These are phyloP conservation scores for Propithecus coquereli DNA, from an alignment of 2,113 vertebrate genomes.

Conservation along the genomic window DNA sequence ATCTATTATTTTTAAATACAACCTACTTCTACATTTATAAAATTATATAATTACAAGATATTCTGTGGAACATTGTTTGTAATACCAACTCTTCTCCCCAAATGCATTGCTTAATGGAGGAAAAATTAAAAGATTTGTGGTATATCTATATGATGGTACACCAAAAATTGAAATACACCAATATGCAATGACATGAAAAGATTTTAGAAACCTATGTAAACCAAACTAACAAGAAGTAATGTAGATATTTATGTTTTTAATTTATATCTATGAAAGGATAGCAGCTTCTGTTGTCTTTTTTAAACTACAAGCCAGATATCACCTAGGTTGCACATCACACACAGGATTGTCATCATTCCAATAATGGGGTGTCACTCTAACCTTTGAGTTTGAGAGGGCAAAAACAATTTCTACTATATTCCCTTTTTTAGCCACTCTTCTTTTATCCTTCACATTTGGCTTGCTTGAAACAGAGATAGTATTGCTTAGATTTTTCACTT, in stretches of 20 bases:
- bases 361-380: neutral
- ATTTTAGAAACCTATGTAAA: neutral
- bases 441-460: conserved; percentile 26
- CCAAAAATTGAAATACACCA: neutral
- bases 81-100: neutral
- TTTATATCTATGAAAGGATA: neutral
- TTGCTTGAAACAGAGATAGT: neutral
- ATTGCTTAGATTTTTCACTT: neutral
- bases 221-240: neutral
- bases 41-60: neutral
- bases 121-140: neutral
- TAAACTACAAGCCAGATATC: conserved; percentile 11
- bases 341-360: neutral
- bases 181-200: neutral
- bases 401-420: conserved; percentile 45
- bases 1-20: neutral
- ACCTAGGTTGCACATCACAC: neutral
- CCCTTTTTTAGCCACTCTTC: neutral
- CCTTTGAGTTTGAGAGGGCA: conserved; percentile 14
- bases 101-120: neutral
- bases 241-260: neutral
- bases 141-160: neutral
- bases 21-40: neutral
- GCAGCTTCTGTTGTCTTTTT: conserved; percentile 1
- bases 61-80: neutral